A percentile compares a stretch with the other conserved stretches of the same genome.
Conservation (phyloP, 2,113 vertebrate genomes). For the Zonotrichia leucophrys region DNA sequence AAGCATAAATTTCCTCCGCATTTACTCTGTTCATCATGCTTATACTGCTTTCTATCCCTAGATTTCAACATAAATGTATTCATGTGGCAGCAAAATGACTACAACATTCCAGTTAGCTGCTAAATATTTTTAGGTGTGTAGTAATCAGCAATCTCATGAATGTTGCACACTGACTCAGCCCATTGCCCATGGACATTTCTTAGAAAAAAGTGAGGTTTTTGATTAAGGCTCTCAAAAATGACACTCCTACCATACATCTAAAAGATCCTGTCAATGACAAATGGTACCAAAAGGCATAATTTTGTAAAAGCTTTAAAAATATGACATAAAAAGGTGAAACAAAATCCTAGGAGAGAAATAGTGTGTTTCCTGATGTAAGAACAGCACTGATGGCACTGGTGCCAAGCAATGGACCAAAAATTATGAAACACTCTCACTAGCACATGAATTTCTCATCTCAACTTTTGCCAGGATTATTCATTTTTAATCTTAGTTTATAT, state of each 20-base stretch:
- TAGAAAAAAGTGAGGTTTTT: neutral
- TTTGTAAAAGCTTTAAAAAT: neutral
- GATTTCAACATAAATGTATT: neutral
- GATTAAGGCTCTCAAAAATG: neutral
- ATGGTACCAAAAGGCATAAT: neutral
- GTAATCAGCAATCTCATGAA: neutral
- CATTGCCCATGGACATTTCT: neutral
- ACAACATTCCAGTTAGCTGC: neutral
- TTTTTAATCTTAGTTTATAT: neutral
- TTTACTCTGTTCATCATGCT: neutral
- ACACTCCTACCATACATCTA: neutral
- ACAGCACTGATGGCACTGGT: fast-evolving
- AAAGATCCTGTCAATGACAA: neutral
- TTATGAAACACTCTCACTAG: neutral
- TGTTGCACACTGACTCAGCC: fast-evolving
- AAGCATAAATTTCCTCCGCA: neutral
- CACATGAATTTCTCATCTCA: neutral
- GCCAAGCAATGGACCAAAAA: neutral
- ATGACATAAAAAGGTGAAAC: neutral
- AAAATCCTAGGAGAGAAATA: neutral
- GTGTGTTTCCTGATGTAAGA: neutral
- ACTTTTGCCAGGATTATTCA: fast-evolving
- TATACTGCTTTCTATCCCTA: neutral
- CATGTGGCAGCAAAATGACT: neutral
- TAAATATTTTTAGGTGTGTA: neutral